phyloP scores from a whole-genome alignment of 2,888 invertebrate genomes.

The Eucera pruinosa region DNA sequence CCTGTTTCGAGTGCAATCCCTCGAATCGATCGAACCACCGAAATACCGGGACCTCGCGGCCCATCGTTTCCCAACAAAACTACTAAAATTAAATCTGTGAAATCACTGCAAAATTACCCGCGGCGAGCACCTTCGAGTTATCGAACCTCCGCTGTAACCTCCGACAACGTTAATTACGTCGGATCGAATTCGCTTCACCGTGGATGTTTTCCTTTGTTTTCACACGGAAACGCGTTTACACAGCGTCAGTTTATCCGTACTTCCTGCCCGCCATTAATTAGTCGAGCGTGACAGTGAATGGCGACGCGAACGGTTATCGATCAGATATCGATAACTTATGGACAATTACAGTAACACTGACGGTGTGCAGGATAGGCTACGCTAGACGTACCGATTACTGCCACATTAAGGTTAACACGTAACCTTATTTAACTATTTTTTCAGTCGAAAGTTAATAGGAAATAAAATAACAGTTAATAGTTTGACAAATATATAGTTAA shows the following conservation, averaged over 20 bases:
- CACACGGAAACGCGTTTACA: neutral
- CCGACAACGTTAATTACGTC: slow-evolving; percentile 16
- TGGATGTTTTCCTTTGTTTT: slow-evolving; percentile 1
- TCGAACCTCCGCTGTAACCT: neutral
- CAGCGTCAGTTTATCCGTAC: neutral
- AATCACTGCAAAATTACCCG: slow-evolving; percentile 28
- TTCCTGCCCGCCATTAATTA: slow-evolving; percentile 22
- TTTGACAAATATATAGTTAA: no score
- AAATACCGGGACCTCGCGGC: slow-evolving; percentile 16
- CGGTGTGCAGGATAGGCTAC: no score
- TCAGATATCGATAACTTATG: slow-evolving; percentile 11
- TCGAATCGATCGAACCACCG: slow-evolving; percentile 34
- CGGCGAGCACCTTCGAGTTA: slow-evolving; percentile 15
- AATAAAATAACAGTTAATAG: no score
- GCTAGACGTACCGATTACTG: no score
- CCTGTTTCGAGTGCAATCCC: slow-evolving; percentile 16
- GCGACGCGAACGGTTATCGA: neutral
- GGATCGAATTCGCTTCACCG: neutral
- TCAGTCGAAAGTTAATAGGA: no score
- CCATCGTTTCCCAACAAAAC: neutral
- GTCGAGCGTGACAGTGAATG: neutral
- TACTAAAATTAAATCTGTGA: slow-evolving; percentile 33
- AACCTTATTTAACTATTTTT: no score
- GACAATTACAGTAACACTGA: neutral
- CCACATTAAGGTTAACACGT: no score